Percentiles rank a stretch among this genome's conserved stretches.
These are phyloP conservation scores for Phoeniculus purpureus DNA, from an alignment of 2,797 vertebrate genomes.

Conservation along the genomic window DNA sequence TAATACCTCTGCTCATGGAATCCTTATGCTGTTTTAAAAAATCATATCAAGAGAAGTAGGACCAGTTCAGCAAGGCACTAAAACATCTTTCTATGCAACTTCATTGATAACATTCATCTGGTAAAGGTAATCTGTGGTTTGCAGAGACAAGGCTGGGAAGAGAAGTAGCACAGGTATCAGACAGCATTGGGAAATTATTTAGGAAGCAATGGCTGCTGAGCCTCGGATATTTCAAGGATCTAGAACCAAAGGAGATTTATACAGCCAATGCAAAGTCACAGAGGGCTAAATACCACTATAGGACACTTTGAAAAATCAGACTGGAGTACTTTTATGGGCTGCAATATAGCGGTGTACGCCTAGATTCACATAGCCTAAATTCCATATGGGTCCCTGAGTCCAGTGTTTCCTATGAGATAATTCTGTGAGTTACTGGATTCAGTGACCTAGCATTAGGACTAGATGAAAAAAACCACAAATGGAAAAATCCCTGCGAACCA, in stretches of 20 bases:
- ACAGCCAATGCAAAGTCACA: neutral
- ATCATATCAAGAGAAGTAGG: neutral
- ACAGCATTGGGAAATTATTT: neutral
- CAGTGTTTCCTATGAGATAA: neutral
- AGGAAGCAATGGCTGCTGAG: neutral
- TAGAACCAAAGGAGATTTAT: neutral
- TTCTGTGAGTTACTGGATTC: neutral
- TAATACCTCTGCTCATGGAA: neutral
- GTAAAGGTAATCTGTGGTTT: neutral
- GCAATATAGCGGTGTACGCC: neutral
- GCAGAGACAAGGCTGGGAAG: neutral
- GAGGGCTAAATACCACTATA: neutral
- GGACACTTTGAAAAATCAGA: neutral
- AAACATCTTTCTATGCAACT: neutral
- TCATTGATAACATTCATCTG: neutral
- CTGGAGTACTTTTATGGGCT: neutral
- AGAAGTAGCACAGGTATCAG: neutral
- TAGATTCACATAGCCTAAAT: neutral
- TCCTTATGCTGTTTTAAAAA: neutral
- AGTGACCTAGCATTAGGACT: neutral
- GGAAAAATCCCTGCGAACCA: constrained; percentile 6
- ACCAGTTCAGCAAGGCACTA: neutral
- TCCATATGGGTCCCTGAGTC: neutral
- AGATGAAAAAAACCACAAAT: neutral
- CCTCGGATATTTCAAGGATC: neutral